Evolutionary conservation across 2,888 invertebrate species (phyloP).

Genomic region (Polyploca ridens): DNA sequence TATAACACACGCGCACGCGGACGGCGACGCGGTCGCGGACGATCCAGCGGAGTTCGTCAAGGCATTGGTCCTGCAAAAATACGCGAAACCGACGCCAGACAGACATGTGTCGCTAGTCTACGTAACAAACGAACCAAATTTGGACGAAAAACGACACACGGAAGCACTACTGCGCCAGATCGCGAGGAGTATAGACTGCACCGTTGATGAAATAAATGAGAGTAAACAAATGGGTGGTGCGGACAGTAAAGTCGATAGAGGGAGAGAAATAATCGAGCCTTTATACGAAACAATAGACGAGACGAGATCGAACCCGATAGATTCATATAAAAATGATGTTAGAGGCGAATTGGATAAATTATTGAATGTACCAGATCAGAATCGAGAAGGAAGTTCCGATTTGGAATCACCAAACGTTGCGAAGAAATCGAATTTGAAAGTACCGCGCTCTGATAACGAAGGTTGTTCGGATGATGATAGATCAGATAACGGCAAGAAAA

Average conservation of each 20-base stretch:
- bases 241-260: slow-evolving; percentile 53
- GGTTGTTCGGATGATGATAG: slow-evolving; percentile 76
- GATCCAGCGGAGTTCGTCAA: slow-evolving; percentile 74
- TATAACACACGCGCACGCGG: slow-evolving; percentile 41
- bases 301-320: slow-evolving; percentile 37
- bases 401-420: slow-evolving; percentile 55
- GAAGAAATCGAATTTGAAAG: slow-evolving; percentile 76
- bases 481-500: slow-evolving; percentile 74
- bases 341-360: slow-evolving; percentile 66
- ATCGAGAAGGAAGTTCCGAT: slow-evolving; percentile 26
- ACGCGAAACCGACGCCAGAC: slow-evolving; percentile 61
- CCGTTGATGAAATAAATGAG: slow-evolving; percentile 68
- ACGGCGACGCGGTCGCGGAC: slow-evolving; percentile 45
- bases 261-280: slow-evolving; percentile 42
- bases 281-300: slow-evolving; percentile 63
- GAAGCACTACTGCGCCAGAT: slow-evolving; percentile 76
- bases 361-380: slow-evolving; percentile 42
- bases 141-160: slow-evolving; percentile 72
- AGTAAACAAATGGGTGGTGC: slow-evolving; percentile 65
- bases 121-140: slow-evolving; percentile 65
- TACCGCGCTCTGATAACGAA: slow-evolving; percentile 71
- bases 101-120: slow-evolving; percentile 77
- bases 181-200: slow-evolving; percentile 74
- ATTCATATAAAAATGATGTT: slow-evolving; percentile 64
- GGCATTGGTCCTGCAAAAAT: slow-evolving; percentile 77